Evolutionary conservation across 2,888 invertebrate genomes (phyloP).

Genomic region (Kuschelorhynchus macadamiae): DNA sequence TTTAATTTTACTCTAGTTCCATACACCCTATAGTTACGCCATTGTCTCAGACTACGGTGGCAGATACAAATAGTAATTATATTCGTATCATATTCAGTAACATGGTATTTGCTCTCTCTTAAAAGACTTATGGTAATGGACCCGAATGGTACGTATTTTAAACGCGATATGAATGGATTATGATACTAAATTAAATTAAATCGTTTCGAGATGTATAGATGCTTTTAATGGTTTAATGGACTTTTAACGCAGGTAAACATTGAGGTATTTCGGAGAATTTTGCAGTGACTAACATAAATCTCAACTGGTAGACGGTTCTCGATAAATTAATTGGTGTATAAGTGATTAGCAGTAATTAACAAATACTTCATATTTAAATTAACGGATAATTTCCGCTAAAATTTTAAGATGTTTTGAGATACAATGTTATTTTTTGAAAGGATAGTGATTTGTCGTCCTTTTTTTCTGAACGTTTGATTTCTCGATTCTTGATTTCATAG

Average conservation of each 20-base stretch:
- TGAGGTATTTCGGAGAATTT: slow-evolving; percentile 18
- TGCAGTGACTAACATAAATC: background rate
- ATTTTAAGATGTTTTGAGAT: no score
- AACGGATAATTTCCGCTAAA: no score
- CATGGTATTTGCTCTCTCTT: slow-evolving; percentile 12
- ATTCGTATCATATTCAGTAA: slow-evolving; percentile 16
- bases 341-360: no score
- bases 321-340: background rate
- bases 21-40: no score
- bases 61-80: slow-evolving; percentile 10
- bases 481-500: no score
- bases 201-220: slow-evolving; percentile 27
- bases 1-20: no score
- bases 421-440: no score
- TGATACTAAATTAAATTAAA: slow-evolving; percentile 34
- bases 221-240: slow-evolving; percentile 34
- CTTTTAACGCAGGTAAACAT: slow-evolving; percentile 19
- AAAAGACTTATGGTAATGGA: slow-evolving; percentile 31
- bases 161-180: slow-evolving; percentile 28
- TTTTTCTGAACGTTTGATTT: no score
- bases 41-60: no score
- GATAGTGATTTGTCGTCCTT: no score
- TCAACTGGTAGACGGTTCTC: background rate
- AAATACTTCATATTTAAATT: no score
- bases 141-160: slow-evolving; percentile 20